A percentile compares a stretch with the other conserved stretches of the same genome.
These are phyloP conservation scores for Rhaphigaster nebulosa DNA, from an alignment of 2,888 invertebrate genomes.

Conservation along the genomic window DNA sequence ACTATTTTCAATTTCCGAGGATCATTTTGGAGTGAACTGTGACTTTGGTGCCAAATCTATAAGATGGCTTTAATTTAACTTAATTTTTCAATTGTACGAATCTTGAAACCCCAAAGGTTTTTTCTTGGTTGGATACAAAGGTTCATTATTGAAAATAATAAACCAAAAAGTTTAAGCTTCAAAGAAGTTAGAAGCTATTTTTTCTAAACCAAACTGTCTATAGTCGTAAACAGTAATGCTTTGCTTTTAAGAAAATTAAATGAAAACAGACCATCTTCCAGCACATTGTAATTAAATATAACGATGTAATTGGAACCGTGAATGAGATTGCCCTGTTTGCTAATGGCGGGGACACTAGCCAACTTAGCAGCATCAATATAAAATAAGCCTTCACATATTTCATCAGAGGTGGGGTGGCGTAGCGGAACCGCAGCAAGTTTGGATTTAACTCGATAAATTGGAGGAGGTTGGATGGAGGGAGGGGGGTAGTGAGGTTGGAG, in stretches of 20 bases:
- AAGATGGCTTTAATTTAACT: no score
- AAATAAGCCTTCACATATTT: constrained; percentile 49
- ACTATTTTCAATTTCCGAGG: no score
- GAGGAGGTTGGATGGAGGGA: background rate
- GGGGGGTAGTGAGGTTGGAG: no score
- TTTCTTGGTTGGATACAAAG: no score
- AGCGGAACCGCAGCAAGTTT: constrained; percentile 28
- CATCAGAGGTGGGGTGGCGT: background rate
- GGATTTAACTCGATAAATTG: constrained; percentile 45
- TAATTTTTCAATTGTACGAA: no score
- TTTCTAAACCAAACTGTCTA: background rate
- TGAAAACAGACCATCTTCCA: background rate
- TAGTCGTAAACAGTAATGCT: background rate
- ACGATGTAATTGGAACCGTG: background rate
- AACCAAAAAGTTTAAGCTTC: no score
- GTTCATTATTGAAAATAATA: no score
- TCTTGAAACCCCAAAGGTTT: no score
- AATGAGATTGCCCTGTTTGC: background rate
- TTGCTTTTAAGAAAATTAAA: background rate
- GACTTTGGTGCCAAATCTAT: no score
- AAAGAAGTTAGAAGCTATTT: background rate
- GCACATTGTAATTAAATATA: background rate
- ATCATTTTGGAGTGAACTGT: no score
- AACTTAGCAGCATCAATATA: constrained; percentile 24
- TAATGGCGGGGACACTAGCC: background rate